Percentiles rank a stretch among this genome's conserved stretches.
Evolutionary conservation across 2,888 invertebrate genomes (phyloP).

Genomic region (Ecdyonurus torrentis): DNA sequence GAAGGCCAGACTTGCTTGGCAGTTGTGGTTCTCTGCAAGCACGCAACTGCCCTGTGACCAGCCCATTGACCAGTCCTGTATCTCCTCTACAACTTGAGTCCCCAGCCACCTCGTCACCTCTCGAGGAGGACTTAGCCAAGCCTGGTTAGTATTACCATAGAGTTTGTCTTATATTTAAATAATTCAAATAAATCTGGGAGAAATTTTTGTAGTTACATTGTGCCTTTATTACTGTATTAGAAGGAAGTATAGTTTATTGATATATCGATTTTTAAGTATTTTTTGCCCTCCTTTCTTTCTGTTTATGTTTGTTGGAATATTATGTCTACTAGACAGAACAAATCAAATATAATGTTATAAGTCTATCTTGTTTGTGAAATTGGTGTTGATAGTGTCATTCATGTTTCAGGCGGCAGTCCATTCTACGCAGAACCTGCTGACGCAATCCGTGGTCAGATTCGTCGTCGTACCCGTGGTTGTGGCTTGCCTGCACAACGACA

Average conservation of each 20-base stretch:
- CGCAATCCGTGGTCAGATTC: constrained; percentile 32
- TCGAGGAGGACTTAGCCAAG: constrained; percentile 13
- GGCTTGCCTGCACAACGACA: constrained; percentile 7
- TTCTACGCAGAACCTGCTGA: constrained; percentile 85
- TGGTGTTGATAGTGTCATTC: too few species aligned
- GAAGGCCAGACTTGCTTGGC: background rate
- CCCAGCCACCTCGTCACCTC: constrained; percentile 18
- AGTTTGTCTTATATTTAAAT: too few species aligned
- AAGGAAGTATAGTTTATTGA: too few species aligned
- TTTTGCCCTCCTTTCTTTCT: too few species aligned
- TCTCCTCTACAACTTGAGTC: constrained; percentile 5
- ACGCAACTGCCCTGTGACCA: background rate
- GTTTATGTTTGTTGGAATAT: too few species aligned
- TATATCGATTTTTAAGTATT: too few species aligned
- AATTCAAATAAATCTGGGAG: too few species aligned
- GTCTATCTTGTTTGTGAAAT: too few species aligned
- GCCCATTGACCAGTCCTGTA: background rate
- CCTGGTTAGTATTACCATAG: constrained; percentile 1
- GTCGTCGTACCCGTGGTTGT: constrained; percentile 20
- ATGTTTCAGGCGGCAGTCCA: constrained; percentile 58
- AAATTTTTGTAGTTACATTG: too few species aligned
- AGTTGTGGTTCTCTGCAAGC: background rate
- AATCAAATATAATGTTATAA: too few species aligned
- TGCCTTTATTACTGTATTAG: too few species aligned
- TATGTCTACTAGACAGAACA: too few species aligned